Conservation (phyloP, 2,888 invertebrate species). For the Strigamia crassipes region DNA sequence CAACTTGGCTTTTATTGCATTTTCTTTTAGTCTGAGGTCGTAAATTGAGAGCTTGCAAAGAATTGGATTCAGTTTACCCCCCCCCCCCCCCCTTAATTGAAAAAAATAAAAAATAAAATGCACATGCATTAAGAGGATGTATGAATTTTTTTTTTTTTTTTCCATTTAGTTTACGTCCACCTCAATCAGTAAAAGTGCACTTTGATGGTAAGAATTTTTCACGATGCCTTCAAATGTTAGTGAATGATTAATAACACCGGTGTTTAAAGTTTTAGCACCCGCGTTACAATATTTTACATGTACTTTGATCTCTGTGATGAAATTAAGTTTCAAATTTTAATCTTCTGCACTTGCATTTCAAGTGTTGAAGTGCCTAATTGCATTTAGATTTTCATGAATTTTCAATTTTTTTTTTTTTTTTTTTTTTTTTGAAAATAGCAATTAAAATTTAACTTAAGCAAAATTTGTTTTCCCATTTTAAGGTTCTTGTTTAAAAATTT, state of each 20-base stretch:
- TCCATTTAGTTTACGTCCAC: background rate
- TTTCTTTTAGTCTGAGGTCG: background rate
- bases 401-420: background rate
- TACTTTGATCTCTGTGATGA: background rate
- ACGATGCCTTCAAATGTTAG: background rate
- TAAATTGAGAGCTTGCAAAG: background rate
- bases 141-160: background rate
- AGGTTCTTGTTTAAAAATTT: too few relatives aligned
- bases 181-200: constrained; percentile 11
- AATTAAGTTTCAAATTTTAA: constrained; percentile 8
- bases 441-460: too few relatives aligned
- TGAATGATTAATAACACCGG: background rate
- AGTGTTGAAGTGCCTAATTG: background rate
- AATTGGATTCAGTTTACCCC: background rate
- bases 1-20: background rate
- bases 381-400: background rate
- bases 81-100: background rate
- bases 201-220: constrained; percentile 16
- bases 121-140: background rate
- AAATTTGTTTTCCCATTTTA: too few relatives aligned
- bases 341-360: background rate
- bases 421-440: too few relatives aligned
- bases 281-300: background rate
- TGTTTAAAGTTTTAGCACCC: background rate
- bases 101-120: background rate